A percentile compares a stretch with the other conserved stretches of the same genome.
Evolutionary conservation across 2,797 vertebrate species (phyloP).

Genomic region (Thalassophryne amazonica): DNA sequence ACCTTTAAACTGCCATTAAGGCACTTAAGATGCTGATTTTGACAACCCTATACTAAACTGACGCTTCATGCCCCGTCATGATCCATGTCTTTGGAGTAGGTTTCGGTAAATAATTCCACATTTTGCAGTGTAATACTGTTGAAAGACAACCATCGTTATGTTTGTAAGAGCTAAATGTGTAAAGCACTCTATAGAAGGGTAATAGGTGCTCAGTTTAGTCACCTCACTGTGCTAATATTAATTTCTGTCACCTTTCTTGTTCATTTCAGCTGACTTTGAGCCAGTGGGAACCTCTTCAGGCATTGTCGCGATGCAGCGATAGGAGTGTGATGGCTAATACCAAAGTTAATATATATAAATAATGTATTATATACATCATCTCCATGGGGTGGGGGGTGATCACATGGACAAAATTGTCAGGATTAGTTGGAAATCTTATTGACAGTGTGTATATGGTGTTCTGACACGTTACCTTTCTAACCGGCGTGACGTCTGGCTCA

Average conservation of each 20-base stretch:
- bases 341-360: no score
- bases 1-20: no score
- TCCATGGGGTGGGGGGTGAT: no score
- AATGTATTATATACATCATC: no score
- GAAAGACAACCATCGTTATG: constrained; percentile 19
- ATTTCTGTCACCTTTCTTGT: background rate
- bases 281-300: background rate
- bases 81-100: no score
- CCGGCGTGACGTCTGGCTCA: constrained; percentile 42
- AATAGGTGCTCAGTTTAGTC: constrained; percentile 24
- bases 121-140: no score
- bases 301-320: background rate
- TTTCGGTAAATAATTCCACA: no score
- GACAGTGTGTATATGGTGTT: constrained; percentile 16
- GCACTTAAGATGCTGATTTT: no score
- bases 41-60: no score
- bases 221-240: constrained; percentile 1
- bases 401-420: background rate
- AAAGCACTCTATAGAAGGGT: constrained; percentile 13
- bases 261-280: constrained; percentile 10
- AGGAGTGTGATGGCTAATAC: background rate
- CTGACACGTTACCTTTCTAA: constrained; percentile 21
- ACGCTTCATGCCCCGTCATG: no score
- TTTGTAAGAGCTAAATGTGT: constrained; percentile 11
- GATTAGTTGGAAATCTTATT: constrained; percentile 11